Percentiles rank a stretch among this genome's conserved stretches.
These are phyloP conservation scores for Zootermopsis nevadensis DNA, from an alignment of 2,888 invertebrate species.

Conservation along the genomic window DNA sequence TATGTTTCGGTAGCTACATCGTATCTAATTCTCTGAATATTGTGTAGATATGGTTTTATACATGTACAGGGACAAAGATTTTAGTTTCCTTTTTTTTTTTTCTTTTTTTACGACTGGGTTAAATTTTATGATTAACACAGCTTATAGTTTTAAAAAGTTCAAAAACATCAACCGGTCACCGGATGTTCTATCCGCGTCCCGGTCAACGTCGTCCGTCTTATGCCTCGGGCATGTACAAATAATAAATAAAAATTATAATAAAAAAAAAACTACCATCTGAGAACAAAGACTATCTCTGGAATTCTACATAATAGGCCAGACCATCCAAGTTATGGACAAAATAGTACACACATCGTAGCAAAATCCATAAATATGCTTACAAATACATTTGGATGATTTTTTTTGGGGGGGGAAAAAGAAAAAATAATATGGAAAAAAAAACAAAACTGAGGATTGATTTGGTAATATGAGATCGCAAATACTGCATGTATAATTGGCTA, in stretches of 20 bases:
- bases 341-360: slow-evolving; percentile 3
- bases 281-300: slow-evolving; percentile 31
- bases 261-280: slow-evolving; percentile 22
- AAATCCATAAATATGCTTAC: slow-evolving; percentile 34
- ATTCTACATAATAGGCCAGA: slow-evolving; percentile 37
- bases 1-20: slow-evolving; percentile 24
- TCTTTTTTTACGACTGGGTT: slow-evolving; percentile 23
- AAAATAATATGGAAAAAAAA: slow-evolving; percentile 33
- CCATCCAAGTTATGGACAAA: slow-evolving; percentile 34
- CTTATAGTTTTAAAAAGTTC: slow-evolving; percentile 43
- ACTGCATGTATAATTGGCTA: slow-evolving; percentile 39
- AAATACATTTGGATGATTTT: slow-evolving; percentile 36
- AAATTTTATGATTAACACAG: slow-evolving; percentile 39
- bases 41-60: slow-evolving; percentile 39
- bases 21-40: slow-evolving; percentile 13
- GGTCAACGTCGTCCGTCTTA: slow-evolving; percentile 23
- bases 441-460: slow-evolving; percentile 44
- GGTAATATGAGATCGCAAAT: slow-evolving; percentile 50
- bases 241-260: slow-evolving; percentile 40
- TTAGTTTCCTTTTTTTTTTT: slow-evolving; percentile 10
- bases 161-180: slow-evolving; percentile 39
- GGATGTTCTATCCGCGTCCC: background rate
- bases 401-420: slow-evolving; percentile 38
- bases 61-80: slow-evolving; percentile 28
- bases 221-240: slow-evolving; percentile 32